These are phyloP conservation scores for Petrolisthes cinctipes DNA, from an alignment of 2,888 invertebrate genomes.

Conservation along the genomic window DNA sequence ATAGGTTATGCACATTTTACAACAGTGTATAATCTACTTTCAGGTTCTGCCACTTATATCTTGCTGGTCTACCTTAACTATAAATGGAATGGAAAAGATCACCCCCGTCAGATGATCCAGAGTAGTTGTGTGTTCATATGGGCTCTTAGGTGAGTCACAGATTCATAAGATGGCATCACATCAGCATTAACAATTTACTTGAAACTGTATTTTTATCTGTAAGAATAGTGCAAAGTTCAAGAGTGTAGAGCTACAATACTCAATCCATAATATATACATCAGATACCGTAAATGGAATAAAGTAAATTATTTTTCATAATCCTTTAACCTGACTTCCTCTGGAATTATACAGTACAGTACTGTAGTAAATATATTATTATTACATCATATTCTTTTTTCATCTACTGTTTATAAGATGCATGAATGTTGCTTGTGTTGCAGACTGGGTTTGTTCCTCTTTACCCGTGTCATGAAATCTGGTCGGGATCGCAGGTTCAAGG, in stretches of 20 bases:
- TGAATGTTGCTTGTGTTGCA: constrained; percentile 64
- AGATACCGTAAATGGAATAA: constrained; percentile 3
- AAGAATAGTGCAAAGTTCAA: neutral
- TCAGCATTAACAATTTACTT: too few relatives aligned
- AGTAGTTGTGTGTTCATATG: constrained; percentile 69
- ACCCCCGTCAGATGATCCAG: constrained; percentile 68
- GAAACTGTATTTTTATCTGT: too few relatives aligned
- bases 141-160: constrained; percentile 68
- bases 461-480: constrained; percentile 69
- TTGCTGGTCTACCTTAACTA: constrained; percentile 68
- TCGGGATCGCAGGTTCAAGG: constrained; percentile 69
- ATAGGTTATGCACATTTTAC: too few relatives aligned
- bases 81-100: constrained; percentile 68
- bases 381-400: too few relatives aligned
- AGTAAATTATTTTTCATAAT: too few relatives aligned
- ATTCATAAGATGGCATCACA: neutral
- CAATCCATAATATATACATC: neutral
- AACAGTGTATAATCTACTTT: constrained; percentile 30
- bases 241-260: neutral
- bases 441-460: constrained; percentile 70
- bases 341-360: too few relatives aligned
- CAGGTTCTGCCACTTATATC: constrained; percentile 69
- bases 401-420: too few relatives aligned
- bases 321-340: too few relatives aligned
- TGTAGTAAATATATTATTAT: too few relatives aligned